These are phyloP conservation scores for Maniola hyperantus DNA, from an alignment of 2,888 invertebrate species.

Conservation along the genomic window DNA sequence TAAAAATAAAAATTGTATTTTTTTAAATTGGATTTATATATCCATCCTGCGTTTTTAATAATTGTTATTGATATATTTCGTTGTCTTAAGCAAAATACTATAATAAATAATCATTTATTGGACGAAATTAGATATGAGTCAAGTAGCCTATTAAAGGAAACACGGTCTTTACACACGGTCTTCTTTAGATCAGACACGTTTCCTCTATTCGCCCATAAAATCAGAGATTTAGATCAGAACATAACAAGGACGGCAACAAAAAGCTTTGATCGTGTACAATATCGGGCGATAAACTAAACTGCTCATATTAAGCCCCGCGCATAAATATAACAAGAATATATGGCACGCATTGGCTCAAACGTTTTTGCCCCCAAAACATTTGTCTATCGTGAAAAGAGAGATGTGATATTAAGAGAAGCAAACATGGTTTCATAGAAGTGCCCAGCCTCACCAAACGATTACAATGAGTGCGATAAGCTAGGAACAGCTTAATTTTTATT, in stretches of 20 bases:
- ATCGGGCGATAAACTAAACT: slow-evolving; percentile 57
- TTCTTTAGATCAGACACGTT: slow-evolving; percentile 5
- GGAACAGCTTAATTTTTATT: too few species aligned
- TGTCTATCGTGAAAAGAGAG: slow-evolving; percentile 64
- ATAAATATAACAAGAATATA: slow-evolving; percentile 73
- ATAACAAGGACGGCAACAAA: slow-evolving; percentile 14
- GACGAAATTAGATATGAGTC: too few species aligned
- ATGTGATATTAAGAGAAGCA: neutral
- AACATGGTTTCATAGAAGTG: neutral
- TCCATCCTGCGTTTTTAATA: too few species aligned
- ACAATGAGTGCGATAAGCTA: too few species aligned
- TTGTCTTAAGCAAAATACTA: too few species aligned
- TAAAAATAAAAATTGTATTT: too few species aligned
- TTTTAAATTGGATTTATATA: too few species aligned
- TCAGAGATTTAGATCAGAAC: slow-evolving; percentile 20
- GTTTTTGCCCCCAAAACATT: slow-evolving; percentile 76
- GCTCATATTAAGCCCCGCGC: slow-evolving; percentile 65
- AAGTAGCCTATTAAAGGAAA: neutral
- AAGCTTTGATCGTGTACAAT: slow-evolving; percentile 24
- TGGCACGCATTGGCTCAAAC: slow-evolving; percentile 62
- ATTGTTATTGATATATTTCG: too few species aligned
- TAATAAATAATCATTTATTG: too few species aligned
- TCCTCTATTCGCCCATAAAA: slow-evolving; percentile 14
- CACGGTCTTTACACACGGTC: neutral
- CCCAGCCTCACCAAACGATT: neutral